Evolutionary conservation across 1,140 invertebrate species (phyloP), one percentile per base, ranked within the genome.

Genomic region (Cydia amplana): DNA sequence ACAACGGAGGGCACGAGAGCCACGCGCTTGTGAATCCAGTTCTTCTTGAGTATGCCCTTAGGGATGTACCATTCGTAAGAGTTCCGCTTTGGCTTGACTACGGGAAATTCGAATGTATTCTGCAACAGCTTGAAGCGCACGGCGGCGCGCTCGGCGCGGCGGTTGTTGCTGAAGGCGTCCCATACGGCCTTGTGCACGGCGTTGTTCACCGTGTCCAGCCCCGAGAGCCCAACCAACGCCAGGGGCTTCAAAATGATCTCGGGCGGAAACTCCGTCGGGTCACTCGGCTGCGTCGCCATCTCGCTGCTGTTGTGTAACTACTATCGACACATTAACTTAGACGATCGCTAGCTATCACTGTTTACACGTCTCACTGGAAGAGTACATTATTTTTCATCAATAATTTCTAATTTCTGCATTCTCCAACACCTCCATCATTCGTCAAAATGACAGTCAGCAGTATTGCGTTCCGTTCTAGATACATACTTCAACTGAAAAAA

Each of bases 21-120:
- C 7, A 99, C 93, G 90, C 99, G 98, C 93, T 99, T 99, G 10
- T 96, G 94, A 94, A 99, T 97, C 99, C 99, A 99, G 85, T 98
- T 97, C 9, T 95, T 95, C 88, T 99, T 99, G 3, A 99, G 93
- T 78, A 99, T 98, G 36, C 99, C 99, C 93, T 98, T 99, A 0
- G 98, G 98, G 83, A 98, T 96, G 85, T 99, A 99, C 96, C 97
- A 98, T 85, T 99, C 98, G 91, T 99, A 99, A 0, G 97, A 97
- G 81, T 97, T 96, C 83, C 97, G 94, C 95, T 98, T 98, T 25
- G 96, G 95, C 92, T 99, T 99, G 9, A 97, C 95, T 63, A 96
- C 95, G 10, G 98, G 98, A 92, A 99, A 99, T 84, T 97, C 96
- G 92, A 98, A 96, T 36, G 95, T 95, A 72, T 96, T 94, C 40